Evolutionary conservation across 1,140 invertebrate genomes (phyloP).

Genomic region (Lepidostoma basale): DNA sequence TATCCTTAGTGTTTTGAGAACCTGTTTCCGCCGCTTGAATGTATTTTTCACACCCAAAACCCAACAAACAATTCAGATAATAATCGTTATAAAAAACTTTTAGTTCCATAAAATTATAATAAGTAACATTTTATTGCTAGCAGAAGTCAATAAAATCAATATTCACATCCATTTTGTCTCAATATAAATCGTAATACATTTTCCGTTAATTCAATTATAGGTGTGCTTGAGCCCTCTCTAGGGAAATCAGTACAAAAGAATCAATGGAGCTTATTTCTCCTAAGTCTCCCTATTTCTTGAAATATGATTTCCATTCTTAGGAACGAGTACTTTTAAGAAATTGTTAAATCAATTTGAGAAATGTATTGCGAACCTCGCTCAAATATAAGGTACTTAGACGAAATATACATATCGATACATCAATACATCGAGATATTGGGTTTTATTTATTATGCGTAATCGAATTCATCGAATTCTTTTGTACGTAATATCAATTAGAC

Average conservation of each 20-base stretch:
- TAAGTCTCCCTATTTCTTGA: background rate
- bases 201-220: background rate
- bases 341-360: too few species aligned
- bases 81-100: background rate
- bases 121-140: background rate
- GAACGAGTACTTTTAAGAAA: background rate
- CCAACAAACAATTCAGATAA: background rate
- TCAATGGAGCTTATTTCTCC: background rate
- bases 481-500: too few species aligned
- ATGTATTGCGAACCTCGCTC: too few species aligned
- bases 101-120: background rate
- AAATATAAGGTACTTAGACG: too few species aligned
- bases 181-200: background rate
- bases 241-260: constrained; percentile 18
- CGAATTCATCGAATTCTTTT: too few species aligned
- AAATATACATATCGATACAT: too few species aligned
- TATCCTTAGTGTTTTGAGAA: background rate
- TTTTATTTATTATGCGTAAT: too few species aligned
- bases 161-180: background rate
- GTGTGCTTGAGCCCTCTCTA: background rate
- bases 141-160: background rate
- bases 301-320: background rate
- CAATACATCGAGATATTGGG: too few species aligned
- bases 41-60: background rate
- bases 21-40: background rate